Percentiles rank a stretch among this genome's conserved stretches.
Conservation (phyloP, 1,140 invertebrate genomes). For the Zaprionus gabonicus region DNA sequence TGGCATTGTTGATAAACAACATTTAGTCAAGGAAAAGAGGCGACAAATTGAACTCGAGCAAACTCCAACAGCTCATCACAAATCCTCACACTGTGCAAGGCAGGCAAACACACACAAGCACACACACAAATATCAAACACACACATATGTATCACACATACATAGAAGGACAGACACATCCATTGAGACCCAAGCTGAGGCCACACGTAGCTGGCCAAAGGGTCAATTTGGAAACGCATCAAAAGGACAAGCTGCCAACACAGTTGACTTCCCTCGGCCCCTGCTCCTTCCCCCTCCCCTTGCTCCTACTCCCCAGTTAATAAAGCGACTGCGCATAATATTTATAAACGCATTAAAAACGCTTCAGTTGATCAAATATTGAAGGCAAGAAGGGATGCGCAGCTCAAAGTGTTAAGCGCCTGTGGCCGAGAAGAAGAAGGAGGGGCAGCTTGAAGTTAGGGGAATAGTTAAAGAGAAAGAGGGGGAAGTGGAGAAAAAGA, state of each 20-base stretch:
- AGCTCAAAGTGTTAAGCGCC: too few species aligned
- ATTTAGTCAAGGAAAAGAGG: conserved; percentile 42
- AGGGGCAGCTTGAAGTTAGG: too few species aligned
- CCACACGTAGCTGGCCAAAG: conserved; percentile 38
- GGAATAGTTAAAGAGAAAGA: too few species aligned
- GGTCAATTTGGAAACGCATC: conserved; percentile 67
- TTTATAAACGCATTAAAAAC: conserved; percentile 75
- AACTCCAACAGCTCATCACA: conserved; percentile 53
- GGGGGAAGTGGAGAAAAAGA: too few species aligned
- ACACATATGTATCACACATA: background rate
- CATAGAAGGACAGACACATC: conserved; percentile 18
- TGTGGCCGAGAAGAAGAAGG: too few species aligned
- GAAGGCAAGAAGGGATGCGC: conserved; percentile 4
- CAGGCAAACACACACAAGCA: conserved; percentile 22
- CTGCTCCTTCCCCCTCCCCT: background rate
- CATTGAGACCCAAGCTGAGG: background rate
- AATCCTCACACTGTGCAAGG: conserved; percentile 48
- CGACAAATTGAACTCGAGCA: conserved; percentile 51
- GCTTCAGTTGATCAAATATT: conserved; percentile 57
- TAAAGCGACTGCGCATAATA: conserved; percentile 37
- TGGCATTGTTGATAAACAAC: conserved; percentile 67
- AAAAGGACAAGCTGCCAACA: conserved; percentile 44
- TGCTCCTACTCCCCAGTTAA: conserved; percentile 29
- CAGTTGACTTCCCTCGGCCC: background rate
- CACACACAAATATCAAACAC: background rate